Evolutionary conservation across 2,797 vertebrate species (phyloP), one percentile per base, ranked within the genome.

Genomic region (Cryptoblepharus egeriae): DNA sequence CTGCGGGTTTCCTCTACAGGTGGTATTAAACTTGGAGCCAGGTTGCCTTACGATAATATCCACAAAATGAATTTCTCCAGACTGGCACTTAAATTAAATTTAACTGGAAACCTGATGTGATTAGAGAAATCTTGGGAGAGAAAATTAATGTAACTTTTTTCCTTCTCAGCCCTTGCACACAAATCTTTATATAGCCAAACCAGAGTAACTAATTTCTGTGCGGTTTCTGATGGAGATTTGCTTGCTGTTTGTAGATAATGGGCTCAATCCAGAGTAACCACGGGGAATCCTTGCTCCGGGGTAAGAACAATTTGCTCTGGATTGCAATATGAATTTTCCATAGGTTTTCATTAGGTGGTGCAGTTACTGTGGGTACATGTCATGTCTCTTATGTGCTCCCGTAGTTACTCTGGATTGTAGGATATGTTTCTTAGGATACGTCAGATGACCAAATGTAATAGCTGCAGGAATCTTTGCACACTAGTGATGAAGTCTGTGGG

Each of bases 51-150:
- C 65, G 83, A 86, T 84, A 82, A 89, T 79, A 77, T 85, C 79
- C 88, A 78, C 80, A 82, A 82, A 93, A 92, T 81, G 0, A 78
- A 85, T 91, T 92, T 86, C 77, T 87, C 71, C 88, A 88, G 73
- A 80, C 69, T 83, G 65, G 58, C 77, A 82, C 42, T 84, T 81
- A 73, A 88, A 90, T 87, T 85, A 88, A 70, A 75, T 80, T 57
- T 70, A 75, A 6, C 85, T 77, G 81, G 60, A 88, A 32, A 72
- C 79, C 67, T 89, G 88, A 72, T 74, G 28, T 77, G 75, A 83
- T 57, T 79, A 89, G 84, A 71, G 70, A 83, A 90, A 85, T 67
- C 67, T 10, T 30, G 67, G 39, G 24, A 28, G 58, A 57, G n/a
- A 15, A 3, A 55, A 83, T 87, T 35, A 84, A 87, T 64, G 22